Evolutionary conservation across 2,888 invertebrate species (phyloP), one percentile per base, ranked within the genome.

Genomic region (Drosophila prostipennis): DNA sequence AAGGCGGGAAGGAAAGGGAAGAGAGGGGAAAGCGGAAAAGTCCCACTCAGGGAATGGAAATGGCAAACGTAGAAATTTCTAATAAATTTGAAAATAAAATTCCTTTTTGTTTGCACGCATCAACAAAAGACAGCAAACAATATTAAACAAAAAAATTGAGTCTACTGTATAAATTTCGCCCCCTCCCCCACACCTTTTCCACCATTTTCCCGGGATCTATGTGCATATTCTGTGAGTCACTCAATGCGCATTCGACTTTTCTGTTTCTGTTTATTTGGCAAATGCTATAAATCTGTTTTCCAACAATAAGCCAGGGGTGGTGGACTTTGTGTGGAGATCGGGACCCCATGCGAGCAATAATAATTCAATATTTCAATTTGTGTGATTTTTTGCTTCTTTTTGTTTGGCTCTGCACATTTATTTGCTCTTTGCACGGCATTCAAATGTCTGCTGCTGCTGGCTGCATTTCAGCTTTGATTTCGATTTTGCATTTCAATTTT

Each of bases 311-410:
- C 37, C 45, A 16, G 61, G 59, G 39, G 53, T 43, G 34, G 39
- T 32, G 65, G 64, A 11, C 7, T 13, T 16, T 16, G 11, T 34
- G 16, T 19, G 7, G 37, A 29, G 48, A 72, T 61, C 48, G 34
- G 70, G 39, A 49, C 72, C 64, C 53, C 40, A 60, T 69, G 45
- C 58, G 14, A 36, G 16, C 57, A 40, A 72, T 56, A 82, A 87
- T 83, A 86, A 76, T 80, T 85, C 85, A 87, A 85, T 87, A 87
- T 79, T 85, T 74, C 78, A 86, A 87, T 83, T 86, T 87, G 71
- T 78, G 59, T 68, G 56, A 46, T 45, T 79, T 56, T 26, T 26
- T 26, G 26, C 26, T 26, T 26, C 6, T 26, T 26, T 76, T 72
- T 60, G 13, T 26, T 48, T 14, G 65, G 19, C 14, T 46, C 39